Base-by-base conservation (phyloP, 1,140 invertebrate species). In the Drosophila parvula region DNA sequence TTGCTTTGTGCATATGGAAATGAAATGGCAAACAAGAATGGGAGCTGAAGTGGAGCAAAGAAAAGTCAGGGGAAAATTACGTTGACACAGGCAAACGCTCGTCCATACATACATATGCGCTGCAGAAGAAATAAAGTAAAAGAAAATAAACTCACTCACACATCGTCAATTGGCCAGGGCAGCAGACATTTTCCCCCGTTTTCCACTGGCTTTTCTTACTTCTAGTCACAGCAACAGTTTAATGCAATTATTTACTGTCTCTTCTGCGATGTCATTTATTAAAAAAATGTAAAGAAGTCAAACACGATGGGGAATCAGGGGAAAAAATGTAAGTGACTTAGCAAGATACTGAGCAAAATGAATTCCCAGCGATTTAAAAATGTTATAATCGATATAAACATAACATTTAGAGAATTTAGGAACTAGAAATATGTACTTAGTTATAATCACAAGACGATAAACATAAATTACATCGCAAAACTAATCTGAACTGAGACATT, bases 1-100 rank as follows among this genome's bases (percentile, higher is more conserved):
- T 89, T 88, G 84, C 79, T 78, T 78, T 88, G 73, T 83, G 84
- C 83, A 83, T 88, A 86, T 89, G 77, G 77, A 86, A 88, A 89
- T 89, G 67, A 88, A 88, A 88, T 89, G 83, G 84, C 77, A 88
- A 88, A 89, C 81, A 88, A 50, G 65, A 61, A 32, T 55, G 60
- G 36, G 50, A 74, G 22, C 75, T 61, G 34, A 76, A 76, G 74
- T 61, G 64, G 57, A 69, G 64, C 62, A 62, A 64, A 74, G 75
- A 79, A 75, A 84, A 64, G 74, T 43, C 63, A 61, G 74, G 78
- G 64, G 74, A 86, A 85, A 86, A 86, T 86, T 86, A 86, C 75
- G 83, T 86, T 86, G 83, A 86, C 82, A 88, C 70, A 79, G 47
- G 65, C 56, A 59, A 70, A 70, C 60, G 62, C 60, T 41, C 36